Base-by-base conservation (phyloP, 2,113 vertebrate genomes). In the Setophaga coronata region DNA sequence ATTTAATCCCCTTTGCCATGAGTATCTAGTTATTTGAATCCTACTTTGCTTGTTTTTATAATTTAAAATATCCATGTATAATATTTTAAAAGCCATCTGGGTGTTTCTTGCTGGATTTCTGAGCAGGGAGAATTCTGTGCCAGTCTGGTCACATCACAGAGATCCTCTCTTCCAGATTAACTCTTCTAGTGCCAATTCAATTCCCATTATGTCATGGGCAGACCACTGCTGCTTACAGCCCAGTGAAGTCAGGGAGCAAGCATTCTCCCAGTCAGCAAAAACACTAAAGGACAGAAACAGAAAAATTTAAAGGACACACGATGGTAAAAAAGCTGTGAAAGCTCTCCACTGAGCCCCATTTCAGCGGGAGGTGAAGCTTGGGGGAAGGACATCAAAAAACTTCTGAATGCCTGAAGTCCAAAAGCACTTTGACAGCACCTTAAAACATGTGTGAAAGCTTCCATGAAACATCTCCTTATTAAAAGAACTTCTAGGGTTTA, bases 41-140 rank as follows among this genome's bases (percentile, higher is more conserved):
- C 19, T 83, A 33, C 47, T 90, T 77, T 80, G 34, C 82, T 88
- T 95, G 60, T 42, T 83, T 77, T 62, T 42, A 28, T 72, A 1
- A 57, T 95, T 86, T 81, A 25, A 43, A 80, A 70, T 42, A 58
- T 43, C 58, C 33, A 7, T 40, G 21, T 80, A 14, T 70, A 77
- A 48, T 87, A 60, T 71, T 93, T 77, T 94, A 70, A 86, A 93
- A 95, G 58, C 60, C 72, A 71, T 86, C 47, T 86, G 82, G 26
- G 42, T 10, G 17, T 84, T 87, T 74, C 33, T 66, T 66, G 45
- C 50, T 54, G 25, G 10, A 9, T 72, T 94, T 54, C 42, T 88
- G 40, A 82, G 57, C 25, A 71, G 19, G 21, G 65, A 82, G 53
- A 53, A 19, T 38, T 51, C 48, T 50, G 25, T 83, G 54, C 58